Evolutionary conservation across 2,797 vertebrate species (phyloP).

Genomic region (Acipenser transmontanus): DNA sequence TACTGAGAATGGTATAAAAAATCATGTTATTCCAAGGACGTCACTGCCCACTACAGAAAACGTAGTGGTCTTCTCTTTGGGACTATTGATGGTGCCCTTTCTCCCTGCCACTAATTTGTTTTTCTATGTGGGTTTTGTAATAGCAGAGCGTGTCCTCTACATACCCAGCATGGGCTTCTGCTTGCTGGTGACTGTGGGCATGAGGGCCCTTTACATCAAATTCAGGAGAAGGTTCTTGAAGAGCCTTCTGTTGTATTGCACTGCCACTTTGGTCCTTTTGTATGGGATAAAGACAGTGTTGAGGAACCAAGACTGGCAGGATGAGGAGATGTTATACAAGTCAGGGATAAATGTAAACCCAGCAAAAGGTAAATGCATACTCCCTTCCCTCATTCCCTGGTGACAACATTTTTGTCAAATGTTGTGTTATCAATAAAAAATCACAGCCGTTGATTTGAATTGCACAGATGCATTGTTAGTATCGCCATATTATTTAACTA

Average conservation of each 20-base stretch:
- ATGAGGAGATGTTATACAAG: constrained; percentile 97
- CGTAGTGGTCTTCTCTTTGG: constrained; percentile 83
- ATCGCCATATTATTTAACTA: no score
- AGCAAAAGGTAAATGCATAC: constrained; percentile 81
- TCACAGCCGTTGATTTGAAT: no score
- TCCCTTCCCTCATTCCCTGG: no score
- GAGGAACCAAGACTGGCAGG: constrained; percentile 94
- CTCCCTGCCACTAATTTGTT: constrained; percentile 94
- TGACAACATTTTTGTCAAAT: no score
- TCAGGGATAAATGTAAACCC: constrained; percentile 98
- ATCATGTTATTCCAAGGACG: constrained; percentile 56
- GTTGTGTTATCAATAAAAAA: no score
- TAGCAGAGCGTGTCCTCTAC: constrained; percentile 96
- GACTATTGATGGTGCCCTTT: constrained; percentile 86
- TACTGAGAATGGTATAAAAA: constrained; percentile 79
- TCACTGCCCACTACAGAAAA: constrained; percentile 84
- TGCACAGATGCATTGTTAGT: no score
- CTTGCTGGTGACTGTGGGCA: constrained; percentile 83
- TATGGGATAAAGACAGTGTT: constrained; percentile 85
- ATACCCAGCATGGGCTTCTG: constrained; percentile 99
- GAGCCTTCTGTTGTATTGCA: constrained; percentile 75
- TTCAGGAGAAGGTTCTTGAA: constrained; percentile 70
- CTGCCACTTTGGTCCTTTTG: constrained; percentile 75
- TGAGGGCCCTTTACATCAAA: constrained; percentile 79
- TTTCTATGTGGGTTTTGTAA: constrained; percentile 98